These are phyloP conservation scores for Pimephales promelas DNA, from an alignment of 2,113 vertebrate genomes.

Conservation along the genomic window DNA sequence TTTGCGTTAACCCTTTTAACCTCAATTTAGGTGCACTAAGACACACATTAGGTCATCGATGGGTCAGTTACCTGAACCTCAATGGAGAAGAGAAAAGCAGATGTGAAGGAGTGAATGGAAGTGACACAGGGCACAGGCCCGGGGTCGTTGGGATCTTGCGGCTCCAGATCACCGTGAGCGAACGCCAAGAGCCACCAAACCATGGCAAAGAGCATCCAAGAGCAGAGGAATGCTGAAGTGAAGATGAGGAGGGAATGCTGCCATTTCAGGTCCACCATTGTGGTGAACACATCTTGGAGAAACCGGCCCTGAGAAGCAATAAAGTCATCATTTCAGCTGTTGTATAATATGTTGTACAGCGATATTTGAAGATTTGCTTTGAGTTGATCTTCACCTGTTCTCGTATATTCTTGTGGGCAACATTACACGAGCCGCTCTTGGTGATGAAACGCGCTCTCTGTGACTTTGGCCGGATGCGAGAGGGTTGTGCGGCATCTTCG, in stretches of 20 bases:
- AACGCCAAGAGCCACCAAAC: slow-evolving; percentile 84
- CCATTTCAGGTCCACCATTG: slow-evolving; percentile 86
- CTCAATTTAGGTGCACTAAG: too few species aligned
- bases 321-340: not conserved
- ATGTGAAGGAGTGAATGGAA: slow-evolving; percentile 82
- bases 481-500: slow-evolving; percentile 73
- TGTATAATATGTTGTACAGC: not conserved
- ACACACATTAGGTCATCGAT: too few species aligned
- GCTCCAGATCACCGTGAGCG: slow-evolving; percentile 81
- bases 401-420: slow-evolving; percentile 85
- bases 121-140: slow-evolving; percentile 78
- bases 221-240: slow-evolving; percentile 83
- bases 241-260: slow-evolving; percentile 83
- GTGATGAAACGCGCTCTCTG: slow-evolving; percentile 80
- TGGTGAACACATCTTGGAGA: slow-evolving; percentile 84
- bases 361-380: not conserved
- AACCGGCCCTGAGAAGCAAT: slow-evolving; percentile 74
- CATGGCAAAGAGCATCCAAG: slow-evolving; percentile 86
- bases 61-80: slow-evolving; percentile 77
- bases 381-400: slow-evolving; percentile 72
- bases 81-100: slow-evolving; percentile 84
- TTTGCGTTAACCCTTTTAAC: not conserved
- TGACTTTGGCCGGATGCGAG: slow-evolving; percentile 62
- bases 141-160: slow-evolving; percentile 58
- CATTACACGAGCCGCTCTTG: slow-evolving; percentile 82